Conservation (phyloP, 1,140 invertebrate species). For the Brachionus calyciflorus region DNA sequence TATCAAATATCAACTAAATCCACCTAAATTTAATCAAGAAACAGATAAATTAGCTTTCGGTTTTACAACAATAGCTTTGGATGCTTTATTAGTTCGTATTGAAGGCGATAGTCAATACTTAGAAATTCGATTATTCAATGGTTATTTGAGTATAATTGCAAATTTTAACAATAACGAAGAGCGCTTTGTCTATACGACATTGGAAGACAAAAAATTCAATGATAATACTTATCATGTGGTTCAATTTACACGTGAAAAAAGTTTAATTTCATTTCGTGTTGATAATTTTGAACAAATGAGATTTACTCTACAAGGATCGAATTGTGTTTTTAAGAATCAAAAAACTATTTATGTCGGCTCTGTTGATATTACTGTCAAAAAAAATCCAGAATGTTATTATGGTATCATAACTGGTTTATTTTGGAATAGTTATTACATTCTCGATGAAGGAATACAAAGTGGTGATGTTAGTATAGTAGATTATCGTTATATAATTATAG, state of each 20-base stretch:
- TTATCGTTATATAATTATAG: constrained; percentile 26
- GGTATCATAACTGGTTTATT: constrained; percentile 38
- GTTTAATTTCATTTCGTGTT: constrained; percentile 14
- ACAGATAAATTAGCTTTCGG: constrained; percentile 36
- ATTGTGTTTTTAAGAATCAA: constrained; percentile 25
- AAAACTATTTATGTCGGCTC: constrained; percentile 5
- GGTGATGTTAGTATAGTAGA: constrained; percentile 26
- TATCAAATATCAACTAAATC: background rate
- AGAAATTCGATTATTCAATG: background rate
- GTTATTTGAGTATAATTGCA: background rate
- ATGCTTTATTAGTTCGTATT: constrained; percentile 7
- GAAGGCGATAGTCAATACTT: constrained; percentile 30
- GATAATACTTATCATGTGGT: constrained; percentile 43
- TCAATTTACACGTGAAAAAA: background rate
- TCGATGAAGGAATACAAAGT: background rate
- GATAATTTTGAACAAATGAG: constrained; percentile 43
- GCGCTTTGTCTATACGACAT: background rate
- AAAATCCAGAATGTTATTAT: background rate
- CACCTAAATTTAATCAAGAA: background rate
- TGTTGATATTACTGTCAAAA: background rate
- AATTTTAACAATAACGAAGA: background rate
- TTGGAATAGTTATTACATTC: constrained; percentile 9
- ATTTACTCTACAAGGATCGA: background rate
- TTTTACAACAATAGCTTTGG: constrained; percentile 11
- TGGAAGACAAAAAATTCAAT: constrained; percentile 41